phyloP scores from a whole-genome alignment of 2,113 vertebrate species.

The Heterocephalus glaber region DNA sequence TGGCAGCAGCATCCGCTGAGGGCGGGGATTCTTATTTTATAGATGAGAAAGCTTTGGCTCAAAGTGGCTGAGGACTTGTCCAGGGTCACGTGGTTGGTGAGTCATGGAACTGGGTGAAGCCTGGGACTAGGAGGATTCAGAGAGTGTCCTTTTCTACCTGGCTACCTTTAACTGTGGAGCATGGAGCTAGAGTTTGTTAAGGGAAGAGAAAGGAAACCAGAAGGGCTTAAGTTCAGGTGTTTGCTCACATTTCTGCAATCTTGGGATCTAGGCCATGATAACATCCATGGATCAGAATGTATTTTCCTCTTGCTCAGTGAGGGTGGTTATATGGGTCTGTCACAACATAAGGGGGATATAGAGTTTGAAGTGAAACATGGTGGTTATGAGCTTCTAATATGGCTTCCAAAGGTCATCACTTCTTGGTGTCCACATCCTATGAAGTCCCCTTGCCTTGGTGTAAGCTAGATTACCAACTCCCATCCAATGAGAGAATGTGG shows the following conservation, averaged over 20 bases:
- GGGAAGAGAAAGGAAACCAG: neutral
- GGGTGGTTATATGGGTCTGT: fast-evolving
- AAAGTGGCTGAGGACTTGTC: neutral
- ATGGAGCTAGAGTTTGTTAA: neutral
- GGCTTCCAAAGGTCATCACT: neutral
- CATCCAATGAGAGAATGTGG: neutral
- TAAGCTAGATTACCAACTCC: fast-evolving
- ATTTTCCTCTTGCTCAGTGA: neutral
- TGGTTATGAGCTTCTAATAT: neutral
- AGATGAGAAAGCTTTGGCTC: neutral
- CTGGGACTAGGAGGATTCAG: fast-evolving
- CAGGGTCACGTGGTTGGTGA: neutral
- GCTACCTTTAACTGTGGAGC: neutral
- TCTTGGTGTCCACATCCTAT: fast-evolving
- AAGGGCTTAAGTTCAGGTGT: neutral
- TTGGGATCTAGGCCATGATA: neutral
- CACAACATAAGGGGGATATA: fast-evolving
- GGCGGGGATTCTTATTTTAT: neutral
- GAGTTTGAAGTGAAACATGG: neutral
- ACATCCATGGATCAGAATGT: fast-evolving
- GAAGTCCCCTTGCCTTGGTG: neutral
- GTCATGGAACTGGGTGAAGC: too few relatives aligned
- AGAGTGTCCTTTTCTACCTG: fast-evolving
- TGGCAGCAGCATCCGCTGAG: neutral
- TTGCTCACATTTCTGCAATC: neutral